These are phyloP conservation scores for Leucoma salicis DNA, from an alignment of 2,888 invertebrate species.

Conservation along the genomic window DNA sequence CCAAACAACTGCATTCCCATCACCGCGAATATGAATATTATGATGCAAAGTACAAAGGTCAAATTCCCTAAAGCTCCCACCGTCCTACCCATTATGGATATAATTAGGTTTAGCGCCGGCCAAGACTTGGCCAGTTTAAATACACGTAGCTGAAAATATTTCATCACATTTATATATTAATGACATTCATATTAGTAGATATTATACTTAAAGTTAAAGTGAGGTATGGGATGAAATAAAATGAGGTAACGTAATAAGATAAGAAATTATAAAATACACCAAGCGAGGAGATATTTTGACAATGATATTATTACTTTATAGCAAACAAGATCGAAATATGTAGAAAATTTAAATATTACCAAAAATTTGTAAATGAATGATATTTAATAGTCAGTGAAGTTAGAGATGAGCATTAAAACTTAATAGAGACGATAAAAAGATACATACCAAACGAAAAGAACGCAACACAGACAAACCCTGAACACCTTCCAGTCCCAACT, in stretches of 20 bases:
- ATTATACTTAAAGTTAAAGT: constrained; percentile 23
- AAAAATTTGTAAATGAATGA: constrained; percentile 16
- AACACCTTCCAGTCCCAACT: constrained; percentile 95
- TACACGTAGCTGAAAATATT: constrained; percentile 92
- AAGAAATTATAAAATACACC: constrained; percentile 8
- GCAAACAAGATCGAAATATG: constrained; percentile 21
- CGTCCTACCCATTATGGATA: constrained; percentile 97
- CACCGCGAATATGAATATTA: constrained; percentile 98
- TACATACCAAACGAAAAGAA: constrained; percentile 97
- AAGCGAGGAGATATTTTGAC: constrained; percentile 22
- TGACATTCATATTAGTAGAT: constrained; percentile 22
- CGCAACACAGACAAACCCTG: constrained; percentile 98
- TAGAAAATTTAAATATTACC: constrained; percentile 8
- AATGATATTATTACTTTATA: constrained; percentile 17
- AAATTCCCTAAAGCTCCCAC: constrained; percentile 97
- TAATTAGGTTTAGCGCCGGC: constrained; percentile 97
- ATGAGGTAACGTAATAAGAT: constrained; percentile 12
- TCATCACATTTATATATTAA: constrained; percentile 61
- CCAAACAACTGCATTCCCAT: constrained; percentile 99
- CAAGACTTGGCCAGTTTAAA: constrained; percentile 98
- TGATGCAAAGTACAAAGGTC: constrained; percentile 97
- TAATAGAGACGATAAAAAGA: constrained; percentile 17
- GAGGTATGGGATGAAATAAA: constrained; percentile 14
- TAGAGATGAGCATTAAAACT: constrained; percentile 11
- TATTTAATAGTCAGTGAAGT: constrained; percentile 6